Conservation (phyloP, 2,113 vertebrate species). For the Furnarius figulus region DNA sequence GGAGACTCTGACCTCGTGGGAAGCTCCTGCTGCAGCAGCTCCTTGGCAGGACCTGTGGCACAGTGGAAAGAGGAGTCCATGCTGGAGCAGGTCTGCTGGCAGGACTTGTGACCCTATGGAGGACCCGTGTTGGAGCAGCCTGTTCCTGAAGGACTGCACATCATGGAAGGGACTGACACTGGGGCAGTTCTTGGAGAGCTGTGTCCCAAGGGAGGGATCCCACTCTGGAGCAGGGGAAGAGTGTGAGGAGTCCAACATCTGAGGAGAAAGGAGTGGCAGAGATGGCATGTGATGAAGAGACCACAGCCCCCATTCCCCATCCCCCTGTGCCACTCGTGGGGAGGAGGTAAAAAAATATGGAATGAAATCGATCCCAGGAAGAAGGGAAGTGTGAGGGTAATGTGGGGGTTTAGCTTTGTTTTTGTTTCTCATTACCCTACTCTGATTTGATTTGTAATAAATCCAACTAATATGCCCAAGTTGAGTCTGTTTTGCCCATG, state of each 20-base stretch:
- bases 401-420: background rate
- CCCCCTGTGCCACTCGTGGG: background rate
- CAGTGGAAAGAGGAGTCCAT: background rate
- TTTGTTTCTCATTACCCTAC: background rate
- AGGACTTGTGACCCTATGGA: background rate
- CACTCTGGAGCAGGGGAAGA: background rate
- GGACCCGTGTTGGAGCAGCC: too few relatives aligned
- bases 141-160: background rate
- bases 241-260: background rate
- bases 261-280: background rate
- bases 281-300: background rate
- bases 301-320: background rate
- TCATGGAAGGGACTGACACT: background rate
- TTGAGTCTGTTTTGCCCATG: background rate
- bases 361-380: background rate
- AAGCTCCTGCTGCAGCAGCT: background rate
- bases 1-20: background rate
- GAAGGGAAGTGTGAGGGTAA: background rate
- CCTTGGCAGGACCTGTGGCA: background rate
- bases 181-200: background rate
- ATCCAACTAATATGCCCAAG: background rate
- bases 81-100: background rate
- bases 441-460: background rate
- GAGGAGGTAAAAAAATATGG: background rate
- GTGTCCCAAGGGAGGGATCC: background rate